Conservation (phyloP, 2,888 invertebrate genomes). For the Zhuqinia jingwanae region DNA sequence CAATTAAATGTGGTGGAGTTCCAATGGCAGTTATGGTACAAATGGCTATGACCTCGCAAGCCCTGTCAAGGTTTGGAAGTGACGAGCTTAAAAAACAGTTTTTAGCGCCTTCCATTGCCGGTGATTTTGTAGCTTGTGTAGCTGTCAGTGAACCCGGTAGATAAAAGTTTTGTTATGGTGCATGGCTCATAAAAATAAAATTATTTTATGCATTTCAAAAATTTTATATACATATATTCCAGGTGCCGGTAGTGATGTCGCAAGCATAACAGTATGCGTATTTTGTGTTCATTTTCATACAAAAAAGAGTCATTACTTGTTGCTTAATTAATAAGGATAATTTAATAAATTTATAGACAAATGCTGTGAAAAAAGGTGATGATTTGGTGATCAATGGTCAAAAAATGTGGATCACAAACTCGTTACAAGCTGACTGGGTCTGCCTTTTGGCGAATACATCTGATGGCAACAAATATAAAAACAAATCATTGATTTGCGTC, state of each 20-base stretch:
- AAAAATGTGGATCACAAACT: slow-evolving; percentile 82
- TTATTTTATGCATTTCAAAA: background rate
- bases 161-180: background rate
- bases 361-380: slow-evolving; percentile 81
- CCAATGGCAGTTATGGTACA: slow-evolving; percentile 82
- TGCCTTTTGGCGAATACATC: slow-evolving; percentile 83
- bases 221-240: background rate
- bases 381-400: slow-evolving; percentile 83
- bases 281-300: background rate
- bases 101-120: slow-evolving; percentile 82
- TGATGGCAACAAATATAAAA: slow-evolving; percentile 81
- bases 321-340: background rate
- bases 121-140: slow-evolving; percentile 83
- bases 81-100: slow-evolving; percentile 82
- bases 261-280: slow-evolving; percentile 80
- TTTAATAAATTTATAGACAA: slow-evolving; percentile 81
- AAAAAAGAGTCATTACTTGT: background rate
- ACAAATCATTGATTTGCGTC: slow-evolving; percentile 83
- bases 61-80: slow-evolving; percentile 80
- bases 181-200: background rate
- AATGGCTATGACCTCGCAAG: slow-evolving; percentile 69
- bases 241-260: slow-evolving; percentile 83
- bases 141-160: slow-evolving; percentile 82
- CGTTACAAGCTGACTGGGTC: slow-evolving; percentile 84
- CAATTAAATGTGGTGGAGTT: slow-evolving; percentile 82